Evolutionary conservation across 1,140 invertebrate species (phyloP).

Genomic region (Drosophila ironensis): DNA sequence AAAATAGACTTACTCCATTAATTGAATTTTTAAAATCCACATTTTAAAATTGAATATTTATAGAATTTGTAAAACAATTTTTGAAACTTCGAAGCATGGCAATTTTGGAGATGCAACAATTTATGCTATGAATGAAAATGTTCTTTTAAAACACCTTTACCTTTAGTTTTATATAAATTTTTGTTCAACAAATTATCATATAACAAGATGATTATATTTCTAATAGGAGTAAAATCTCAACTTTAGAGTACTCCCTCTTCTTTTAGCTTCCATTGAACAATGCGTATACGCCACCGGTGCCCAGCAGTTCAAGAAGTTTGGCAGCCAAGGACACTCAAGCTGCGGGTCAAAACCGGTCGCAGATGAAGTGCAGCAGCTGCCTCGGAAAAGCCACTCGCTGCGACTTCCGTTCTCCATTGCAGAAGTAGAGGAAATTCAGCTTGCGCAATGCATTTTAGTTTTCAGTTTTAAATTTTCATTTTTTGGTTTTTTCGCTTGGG

Average conservation of each 20-base stretch:
- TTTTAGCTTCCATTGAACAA: background rate
- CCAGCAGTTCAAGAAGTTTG: constrained; percentile 39
- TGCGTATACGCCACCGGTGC: constrained; percentile 22
- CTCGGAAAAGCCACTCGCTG: background rate
- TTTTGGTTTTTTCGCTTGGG: constrained; percentile 2
- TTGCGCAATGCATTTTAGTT: constrained; percentile 26
- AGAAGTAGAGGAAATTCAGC: constrained; percentile 20
- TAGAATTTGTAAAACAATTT: too few relatives aligned
- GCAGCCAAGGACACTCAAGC: constrained; percentile 54
- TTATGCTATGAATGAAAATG: too few relatives aligned
- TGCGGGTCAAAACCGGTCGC: constrained; percentile 42
- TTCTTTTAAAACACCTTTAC: too few relatives aligned
- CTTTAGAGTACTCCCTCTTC: background rate
- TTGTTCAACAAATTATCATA: too few relatives aligned
- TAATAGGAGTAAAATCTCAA: background rate
- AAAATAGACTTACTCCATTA: too few relatives aligned
- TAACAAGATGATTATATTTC: too few relatives aligned
- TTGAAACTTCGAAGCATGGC: too few relatives aligned
- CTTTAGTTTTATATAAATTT: too few relatives aligned
- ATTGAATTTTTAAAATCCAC: too few relatives aligned
- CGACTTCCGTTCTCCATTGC: constrained; percentile 28
- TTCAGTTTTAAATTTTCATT: too few relatives aligned
- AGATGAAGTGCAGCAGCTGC: constrained; percentile 14
- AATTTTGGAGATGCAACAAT: too few relatives aligned
- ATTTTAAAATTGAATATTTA: too few relatives aligned